A percentile compares a stretch with the other conserved stretches of the same genome.
These are phyloP conservation scores for Urocyon cinereoargenteus DNA, from an alignment of 2,797 vertebrate genomes.

Conservation along the genomic window DNA sequence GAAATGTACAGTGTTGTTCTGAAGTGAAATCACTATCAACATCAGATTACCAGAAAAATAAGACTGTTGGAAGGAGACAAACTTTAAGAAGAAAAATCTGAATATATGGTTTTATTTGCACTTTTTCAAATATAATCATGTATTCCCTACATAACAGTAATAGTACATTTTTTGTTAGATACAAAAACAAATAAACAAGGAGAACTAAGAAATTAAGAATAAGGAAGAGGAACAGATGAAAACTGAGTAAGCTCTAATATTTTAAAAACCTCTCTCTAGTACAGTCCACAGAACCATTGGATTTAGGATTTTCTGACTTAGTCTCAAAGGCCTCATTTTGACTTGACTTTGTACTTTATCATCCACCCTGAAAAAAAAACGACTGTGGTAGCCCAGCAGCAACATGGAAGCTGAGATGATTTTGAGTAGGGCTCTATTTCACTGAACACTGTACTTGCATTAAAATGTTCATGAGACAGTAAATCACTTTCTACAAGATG, in stretches of 20 bases:
- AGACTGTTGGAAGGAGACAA: neutral
- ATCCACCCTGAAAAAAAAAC: too few relatives aligned
- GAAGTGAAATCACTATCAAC: neutral
- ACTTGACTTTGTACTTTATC: neutral
- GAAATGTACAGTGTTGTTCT: neutral
- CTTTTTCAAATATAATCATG: neutral
- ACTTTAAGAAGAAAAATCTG: neutral
- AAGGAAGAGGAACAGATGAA: neutral
- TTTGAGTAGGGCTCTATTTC: neutral
- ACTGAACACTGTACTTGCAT: neutral
- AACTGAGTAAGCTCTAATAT: neutral
- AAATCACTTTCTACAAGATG: neutral
- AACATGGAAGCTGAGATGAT: neutral
- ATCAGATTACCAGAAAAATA: neutral
- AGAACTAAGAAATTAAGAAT: neutral
- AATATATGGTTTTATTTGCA: neutral
- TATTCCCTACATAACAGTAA: neutral
- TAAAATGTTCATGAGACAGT: neutral
- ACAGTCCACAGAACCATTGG: neutral
- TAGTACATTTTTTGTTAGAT: neutral
- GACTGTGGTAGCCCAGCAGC: accelerated
- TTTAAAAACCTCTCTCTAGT: neutral
- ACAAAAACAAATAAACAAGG: neutral
- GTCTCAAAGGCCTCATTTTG: neutral
- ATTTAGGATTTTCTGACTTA: neutral